Evolutionary conservation across 2,888 invertebrate species (phyloP).

Genomic region (Ellobium chinense): DNA sequence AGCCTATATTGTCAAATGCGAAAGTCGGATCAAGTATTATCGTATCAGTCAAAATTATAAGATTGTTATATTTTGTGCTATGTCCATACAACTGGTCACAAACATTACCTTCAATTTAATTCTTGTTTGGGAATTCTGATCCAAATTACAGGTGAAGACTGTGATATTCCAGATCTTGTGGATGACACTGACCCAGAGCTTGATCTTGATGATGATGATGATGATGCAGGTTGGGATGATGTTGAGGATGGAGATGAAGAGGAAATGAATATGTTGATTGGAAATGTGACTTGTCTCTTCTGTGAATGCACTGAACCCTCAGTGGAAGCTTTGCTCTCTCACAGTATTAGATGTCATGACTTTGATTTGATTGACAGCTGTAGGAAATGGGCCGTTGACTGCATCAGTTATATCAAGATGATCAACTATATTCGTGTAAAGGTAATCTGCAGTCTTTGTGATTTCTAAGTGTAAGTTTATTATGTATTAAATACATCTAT

Average conservation of each 20-base stretch:
- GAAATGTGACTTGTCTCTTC: constrained; percentile 65
- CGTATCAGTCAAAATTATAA: no score
- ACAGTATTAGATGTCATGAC: constrained; percentile 59
- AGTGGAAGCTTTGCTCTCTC: constrained; percentile 58
- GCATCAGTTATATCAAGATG: constrained; percentile 75
- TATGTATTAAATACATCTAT: no score
- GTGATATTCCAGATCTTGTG: constrained; percentile 29
- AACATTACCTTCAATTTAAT: no score
- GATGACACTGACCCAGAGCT: constrained; percentile 22
- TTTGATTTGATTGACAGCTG: constrained; percentile 60
- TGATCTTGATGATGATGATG: constrained; percentile 44
- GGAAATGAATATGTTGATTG: constrained; percentile 53
- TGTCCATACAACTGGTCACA: no score
- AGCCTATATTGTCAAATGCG: no score
- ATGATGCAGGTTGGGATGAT: constrained; percentile 57
- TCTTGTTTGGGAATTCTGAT: no score
- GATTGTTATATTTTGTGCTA: no score
- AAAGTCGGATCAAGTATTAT: no score
- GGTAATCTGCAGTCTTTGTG: constrained; percentile 57
- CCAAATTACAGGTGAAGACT: constrained; percentile 27
- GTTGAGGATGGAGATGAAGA: constrained; percentile 52
- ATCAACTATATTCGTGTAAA: constrained; percentile 73
- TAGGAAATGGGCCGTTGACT: constrained; percentile 63
- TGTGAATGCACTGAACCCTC: constrained; percentile 54
- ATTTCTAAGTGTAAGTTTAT: neutral